Evolutionary conservation across 2,113 vertebrate species (phyloP).

Genomic region (Emberiza fucata): DNA sequence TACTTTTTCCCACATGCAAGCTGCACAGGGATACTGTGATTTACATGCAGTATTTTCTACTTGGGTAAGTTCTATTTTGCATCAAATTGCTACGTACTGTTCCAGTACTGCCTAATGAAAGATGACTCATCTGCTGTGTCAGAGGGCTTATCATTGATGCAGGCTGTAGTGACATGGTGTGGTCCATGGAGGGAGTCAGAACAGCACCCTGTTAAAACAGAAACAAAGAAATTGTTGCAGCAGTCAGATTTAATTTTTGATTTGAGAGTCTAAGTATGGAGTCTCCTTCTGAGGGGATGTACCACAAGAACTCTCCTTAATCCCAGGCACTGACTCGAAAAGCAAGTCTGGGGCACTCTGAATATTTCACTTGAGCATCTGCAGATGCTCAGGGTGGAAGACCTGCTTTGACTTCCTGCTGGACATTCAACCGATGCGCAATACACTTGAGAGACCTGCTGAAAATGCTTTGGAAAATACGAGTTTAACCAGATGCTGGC

Average conservation of each 20-base stretch:
- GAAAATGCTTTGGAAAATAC: background rate
- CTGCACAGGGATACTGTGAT: background rate
- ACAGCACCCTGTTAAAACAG: conserved; percentile 84
- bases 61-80: background rate
- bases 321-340: background rate
- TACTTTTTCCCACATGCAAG: background rate
- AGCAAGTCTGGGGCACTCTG: background rate
- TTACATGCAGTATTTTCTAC: background rate
- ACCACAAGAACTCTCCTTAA: background rate
- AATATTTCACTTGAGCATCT: background rate
- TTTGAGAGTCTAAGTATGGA: background rate
- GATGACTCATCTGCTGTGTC: conserved; percentile 97
- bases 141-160: conserved; percentile 92
- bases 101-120: conserved; percentile 90
- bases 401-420: background rate
- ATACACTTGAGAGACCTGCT: background rate
- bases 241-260: background rate
- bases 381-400: background rate
- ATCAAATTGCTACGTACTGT: conserved; percentile 80
- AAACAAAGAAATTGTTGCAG: background rate
- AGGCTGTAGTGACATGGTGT: conserved; percentile 95
- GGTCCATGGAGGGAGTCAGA: conserved; percentile 97
- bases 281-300: background rate
- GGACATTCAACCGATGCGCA: background rate
- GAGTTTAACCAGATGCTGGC: background rate